phyloP scores from a whole-genome alignment of 2,113 vertebrate species.

The Phalacrocorax brasilianus region DNA sequence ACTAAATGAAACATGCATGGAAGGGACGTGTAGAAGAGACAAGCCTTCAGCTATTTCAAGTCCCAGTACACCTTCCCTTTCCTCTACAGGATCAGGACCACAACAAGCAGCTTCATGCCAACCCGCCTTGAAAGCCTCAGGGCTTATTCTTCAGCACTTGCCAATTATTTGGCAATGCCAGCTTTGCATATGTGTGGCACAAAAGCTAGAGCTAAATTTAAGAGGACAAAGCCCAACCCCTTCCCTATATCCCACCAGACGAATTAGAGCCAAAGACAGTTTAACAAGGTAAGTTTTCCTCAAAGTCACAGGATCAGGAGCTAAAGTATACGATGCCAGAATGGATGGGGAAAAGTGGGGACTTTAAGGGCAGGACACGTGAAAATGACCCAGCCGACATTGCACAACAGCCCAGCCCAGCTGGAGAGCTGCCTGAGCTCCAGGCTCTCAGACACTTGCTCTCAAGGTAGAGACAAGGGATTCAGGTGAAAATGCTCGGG shows the following conservation, averaged over 20 bases:
- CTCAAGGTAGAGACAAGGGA: background rate
- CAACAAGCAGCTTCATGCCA: background rate
- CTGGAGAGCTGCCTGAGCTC: rapidly evolving
- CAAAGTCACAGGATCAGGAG: rapidly evolving
- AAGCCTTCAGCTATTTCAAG: background rate
- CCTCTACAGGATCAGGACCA: background rate
- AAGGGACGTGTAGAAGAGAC: background rate
- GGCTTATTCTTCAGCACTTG: background rate
- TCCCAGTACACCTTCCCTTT: background rate
- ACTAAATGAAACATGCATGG: background rate
- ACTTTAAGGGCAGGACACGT: background rate
- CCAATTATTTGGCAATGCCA: background rate
- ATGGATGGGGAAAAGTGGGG: background rate
- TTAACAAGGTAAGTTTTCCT: background rate
- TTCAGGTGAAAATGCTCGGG: background rate
- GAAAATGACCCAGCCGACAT: background rate
- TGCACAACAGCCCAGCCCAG: background rate
- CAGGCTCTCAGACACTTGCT: background rate
- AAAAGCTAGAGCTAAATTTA: background rate
- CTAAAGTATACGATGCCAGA: background rate
- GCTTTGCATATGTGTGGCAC: rapidly evolving
- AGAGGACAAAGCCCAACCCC: background rate
- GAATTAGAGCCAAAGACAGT: background rate
- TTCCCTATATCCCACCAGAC: background rate
- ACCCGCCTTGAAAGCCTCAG: background rate